Percentiles rank a stretch among this genome's conserved stretches.
Conservation (phyloP, 2,797 vertebrate species). For the Lepilemur ruficaudatus region DNA sequence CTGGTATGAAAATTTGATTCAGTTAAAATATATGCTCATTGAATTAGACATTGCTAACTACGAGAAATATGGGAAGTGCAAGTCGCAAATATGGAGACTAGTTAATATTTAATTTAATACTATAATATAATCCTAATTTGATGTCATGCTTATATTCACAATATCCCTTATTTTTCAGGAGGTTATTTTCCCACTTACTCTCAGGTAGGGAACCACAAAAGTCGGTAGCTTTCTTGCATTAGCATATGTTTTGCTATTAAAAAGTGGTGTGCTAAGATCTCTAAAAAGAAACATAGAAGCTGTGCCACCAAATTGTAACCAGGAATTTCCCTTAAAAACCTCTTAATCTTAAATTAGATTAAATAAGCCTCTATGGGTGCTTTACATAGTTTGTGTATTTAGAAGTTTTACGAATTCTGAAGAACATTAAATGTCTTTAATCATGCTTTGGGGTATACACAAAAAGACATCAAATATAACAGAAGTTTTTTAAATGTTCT, state of each 20-base stretch:
- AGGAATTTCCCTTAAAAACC: not conserved
- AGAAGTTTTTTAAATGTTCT: slow-evolving; percentile 37
- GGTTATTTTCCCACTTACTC: not conserved
- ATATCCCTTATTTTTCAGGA: not conserved
- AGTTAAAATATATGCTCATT: not conserved
- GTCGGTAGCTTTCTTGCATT: not conserved
- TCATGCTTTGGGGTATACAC: not conserved
- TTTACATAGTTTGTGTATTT: not conserved
- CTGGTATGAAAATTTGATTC: slow-evolving; percentile 18
- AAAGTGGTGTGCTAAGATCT: not conserved
- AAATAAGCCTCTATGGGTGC: not conserved
- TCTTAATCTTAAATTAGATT: slow-evolving; percentile 48
- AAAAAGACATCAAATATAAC: slow-evolving; percentile 34
- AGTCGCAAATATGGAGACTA: not conserved
- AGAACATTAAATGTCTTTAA: slow-evolving; percentile 35
- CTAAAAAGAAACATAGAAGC: not conserved
- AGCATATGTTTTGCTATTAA: not conserved
- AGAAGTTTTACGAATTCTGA: slow-evolving; percentile 49
- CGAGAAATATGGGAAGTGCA: not conserved
- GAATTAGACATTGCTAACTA: not conserved
- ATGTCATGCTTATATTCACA: not conserved
- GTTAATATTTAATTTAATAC: not conserved
- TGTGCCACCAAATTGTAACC: slow-evolving; percentile 25
- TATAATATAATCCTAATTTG: not conserved
- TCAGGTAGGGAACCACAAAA: not conserved